These are phyloP conservation scores for Penaeus japonicus DNA, from an alignment of 1,140 invertebrate genomes.

Conservation along the genomic window DNA sequence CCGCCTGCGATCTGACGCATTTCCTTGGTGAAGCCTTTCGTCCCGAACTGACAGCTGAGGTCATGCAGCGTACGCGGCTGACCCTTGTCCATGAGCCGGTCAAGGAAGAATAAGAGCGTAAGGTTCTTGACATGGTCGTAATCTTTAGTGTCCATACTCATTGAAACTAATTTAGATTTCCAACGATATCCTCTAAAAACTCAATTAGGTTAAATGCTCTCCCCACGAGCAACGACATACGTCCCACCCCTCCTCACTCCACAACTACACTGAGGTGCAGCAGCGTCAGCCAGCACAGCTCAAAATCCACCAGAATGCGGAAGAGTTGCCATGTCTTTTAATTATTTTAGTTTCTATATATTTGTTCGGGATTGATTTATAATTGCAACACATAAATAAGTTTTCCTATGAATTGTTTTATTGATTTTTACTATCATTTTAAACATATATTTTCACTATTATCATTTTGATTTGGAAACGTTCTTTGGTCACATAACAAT, in stretches of 20 bases:
- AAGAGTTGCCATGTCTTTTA: background rate
- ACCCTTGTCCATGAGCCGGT: constrained; percentile 91
- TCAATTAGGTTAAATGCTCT: constrained; percentile 7
- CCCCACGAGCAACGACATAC: constrained; percentile 26
- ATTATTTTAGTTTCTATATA: background rate
- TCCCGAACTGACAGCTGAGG: constrained; percentile 94
- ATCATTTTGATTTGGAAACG: no score
- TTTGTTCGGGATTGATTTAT: background rate
- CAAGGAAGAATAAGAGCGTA: constrained; percentile 95
- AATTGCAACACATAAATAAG: no score
- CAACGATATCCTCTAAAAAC: constrained; percentile 9
- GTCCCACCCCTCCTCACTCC: constrained; percentile 28
- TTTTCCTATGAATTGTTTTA: no score
- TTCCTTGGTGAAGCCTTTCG: constrained; percentile 94
- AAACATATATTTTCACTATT: no score
- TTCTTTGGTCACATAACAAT: no score
- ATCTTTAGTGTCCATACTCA: constrained; percentile 86
- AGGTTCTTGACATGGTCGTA: constrained; percentile 93
- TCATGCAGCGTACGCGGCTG: constrained; percentile 90
- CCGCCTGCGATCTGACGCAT: constrained; percentile 85
- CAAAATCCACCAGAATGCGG: background rate
- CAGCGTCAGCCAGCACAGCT: constrained; percentile 10
- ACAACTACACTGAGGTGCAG: constrained; percentile 41
- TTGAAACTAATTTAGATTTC: constrained; percentile 44
- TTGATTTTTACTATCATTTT: no score